Conservation (phyloP, 2,797 vertebrate genomes). For the Apogon hyalosoma region DNA sequence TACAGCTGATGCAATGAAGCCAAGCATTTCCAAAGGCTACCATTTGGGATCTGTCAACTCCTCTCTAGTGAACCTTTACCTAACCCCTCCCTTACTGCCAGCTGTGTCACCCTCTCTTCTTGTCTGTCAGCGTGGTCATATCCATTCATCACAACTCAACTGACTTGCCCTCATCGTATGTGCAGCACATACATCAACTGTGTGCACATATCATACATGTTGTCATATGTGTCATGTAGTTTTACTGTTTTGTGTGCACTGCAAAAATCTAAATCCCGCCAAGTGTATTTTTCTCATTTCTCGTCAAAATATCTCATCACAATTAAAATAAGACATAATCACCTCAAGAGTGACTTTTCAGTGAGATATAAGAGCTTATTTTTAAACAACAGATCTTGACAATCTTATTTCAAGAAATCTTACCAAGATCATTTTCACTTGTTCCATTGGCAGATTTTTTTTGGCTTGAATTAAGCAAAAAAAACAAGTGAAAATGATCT, state of each 20-base stretch:
- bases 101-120: constrained; percentile 55
- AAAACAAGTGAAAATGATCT: too few species aligned
- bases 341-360: too few species aligned
- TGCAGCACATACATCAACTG: not conserved
- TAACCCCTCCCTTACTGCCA: constrained; percentile 42
- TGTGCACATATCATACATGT: not conserved
- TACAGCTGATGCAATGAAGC: constrained; percentile 67
- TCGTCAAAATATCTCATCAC: not conserved
- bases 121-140: constrained; percentile 55
- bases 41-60: constrained; percentile 70
- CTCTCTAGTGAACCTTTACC: constrained; percentile 64
- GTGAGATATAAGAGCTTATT: too few species aligned
- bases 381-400: too few species aligned
- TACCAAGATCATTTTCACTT: too few species aligned
- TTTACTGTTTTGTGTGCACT: constrained; percentile 32
- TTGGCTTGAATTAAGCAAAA: too few species aligned
- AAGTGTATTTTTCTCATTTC: constrained; percentile 31
- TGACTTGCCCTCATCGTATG: constrained; percentile 20
- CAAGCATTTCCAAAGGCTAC: constrained; percentile 41
- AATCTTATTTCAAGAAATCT: too few species aligned
- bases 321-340: constrained; percentile 45
- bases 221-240: constrained; percentile 9
- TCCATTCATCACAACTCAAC: constrained; percentile 57
- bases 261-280: constrained; percentile 35
- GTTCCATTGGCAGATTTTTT: too few species aligned